Evolutionary conservation across 2,888 invertebrate genomes (phyloP).

Genomic region (Ommatoiulus sabulosus): DNA sequence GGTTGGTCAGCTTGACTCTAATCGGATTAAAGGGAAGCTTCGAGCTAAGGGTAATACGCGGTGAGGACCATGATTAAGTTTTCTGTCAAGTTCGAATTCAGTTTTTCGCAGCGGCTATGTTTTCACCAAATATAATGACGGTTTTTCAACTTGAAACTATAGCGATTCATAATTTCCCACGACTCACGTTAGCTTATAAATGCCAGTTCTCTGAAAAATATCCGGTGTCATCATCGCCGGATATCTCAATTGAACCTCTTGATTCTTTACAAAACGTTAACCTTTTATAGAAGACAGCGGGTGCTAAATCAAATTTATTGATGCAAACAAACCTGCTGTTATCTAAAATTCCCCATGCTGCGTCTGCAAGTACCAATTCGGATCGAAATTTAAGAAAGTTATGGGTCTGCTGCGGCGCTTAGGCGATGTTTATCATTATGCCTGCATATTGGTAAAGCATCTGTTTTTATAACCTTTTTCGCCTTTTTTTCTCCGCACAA

Average conservation of each 20-base stretch:
- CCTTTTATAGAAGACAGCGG: constrained; percentile 36
- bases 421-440: constrained; percentile 12
- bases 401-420: neutral
- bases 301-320: constrained; percentile 43
- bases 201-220: neutral
- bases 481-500: neutral
- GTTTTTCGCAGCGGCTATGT: too few relatives aligned
- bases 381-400: constrained; percentile 39
- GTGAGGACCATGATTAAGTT: too few relatives aligned
- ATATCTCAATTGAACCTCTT: constrained; percentile 24
- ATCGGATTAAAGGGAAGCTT: too few relatives aligned
- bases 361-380: constrained; percentile 43
- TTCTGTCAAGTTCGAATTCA: too few relatives aligned
- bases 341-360: constrained; percentile 43
- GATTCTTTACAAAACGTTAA: constrained; percentile 6
- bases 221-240: neutral
- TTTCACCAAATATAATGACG: neutral
- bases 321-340: constrained; percentile 39
- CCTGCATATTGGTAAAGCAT: constrained; percentile 18
- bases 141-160: neutral
- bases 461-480: constrained; percentile 37
- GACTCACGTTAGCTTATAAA: neutral
- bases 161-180: too few relatives aligned
- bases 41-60: too few relatives aligned
- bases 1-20: too few relatives aligned